These are phyloP conservation scores for Hypotaenidia philippensis DNA, from an alignment of 2,797 vertebrate genomes.

Conservation along the genomic window DNA sequence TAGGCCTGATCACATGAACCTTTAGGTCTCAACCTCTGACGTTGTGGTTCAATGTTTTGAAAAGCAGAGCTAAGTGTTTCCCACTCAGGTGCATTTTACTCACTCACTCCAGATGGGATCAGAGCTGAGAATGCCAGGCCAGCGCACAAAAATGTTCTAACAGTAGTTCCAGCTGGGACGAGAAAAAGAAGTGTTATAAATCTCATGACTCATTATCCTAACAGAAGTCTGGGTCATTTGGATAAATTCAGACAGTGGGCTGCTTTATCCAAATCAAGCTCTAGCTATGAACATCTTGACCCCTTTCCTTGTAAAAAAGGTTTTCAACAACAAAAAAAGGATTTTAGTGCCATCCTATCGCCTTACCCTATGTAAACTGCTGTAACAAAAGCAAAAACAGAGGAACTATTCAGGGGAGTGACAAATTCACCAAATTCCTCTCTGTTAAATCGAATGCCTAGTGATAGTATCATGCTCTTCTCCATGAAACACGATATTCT, in stretches of 20 bases:
- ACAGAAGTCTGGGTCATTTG: not conserved
- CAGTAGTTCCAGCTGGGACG: not conserved
- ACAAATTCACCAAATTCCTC: conserved; percentile 49
- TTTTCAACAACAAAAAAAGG: not conserved
- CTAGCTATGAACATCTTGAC: not conserved
- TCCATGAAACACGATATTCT: conserved; percentile 22
- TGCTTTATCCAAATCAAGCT: not conserved
- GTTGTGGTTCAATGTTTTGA: not conserved
- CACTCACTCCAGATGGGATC: not conserved
- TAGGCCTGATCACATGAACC: not conserved
- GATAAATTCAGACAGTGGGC: not conserved
- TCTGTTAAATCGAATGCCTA: not conserved
- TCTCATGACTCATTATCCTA: conserved; percentile 10
- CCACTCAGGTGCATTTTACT: conserved; percentile 21
- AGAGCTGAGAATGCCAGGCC: not conserved
- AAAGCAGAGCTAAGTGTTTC: not conserved
- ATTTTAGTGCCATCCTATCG: not conserved
- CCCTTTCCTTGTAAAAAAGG: not conserved
- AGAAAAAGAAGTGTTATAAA: not conserved
- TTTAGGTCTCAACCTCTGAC: not conserved
- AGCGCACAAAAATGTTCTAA: not conserved
- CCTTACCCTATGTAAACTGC: not conserved
- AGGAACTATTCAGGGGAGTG: conserved; percentile 5
- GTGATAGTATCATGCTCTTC: conserved; percentile 8
- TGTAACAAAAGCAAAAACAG: conserved; percentile 32